Evolutionary conservation across 2,113 vertebrate genomes (phyloP).

Genomic region (Myocastor coypus): DNA sequence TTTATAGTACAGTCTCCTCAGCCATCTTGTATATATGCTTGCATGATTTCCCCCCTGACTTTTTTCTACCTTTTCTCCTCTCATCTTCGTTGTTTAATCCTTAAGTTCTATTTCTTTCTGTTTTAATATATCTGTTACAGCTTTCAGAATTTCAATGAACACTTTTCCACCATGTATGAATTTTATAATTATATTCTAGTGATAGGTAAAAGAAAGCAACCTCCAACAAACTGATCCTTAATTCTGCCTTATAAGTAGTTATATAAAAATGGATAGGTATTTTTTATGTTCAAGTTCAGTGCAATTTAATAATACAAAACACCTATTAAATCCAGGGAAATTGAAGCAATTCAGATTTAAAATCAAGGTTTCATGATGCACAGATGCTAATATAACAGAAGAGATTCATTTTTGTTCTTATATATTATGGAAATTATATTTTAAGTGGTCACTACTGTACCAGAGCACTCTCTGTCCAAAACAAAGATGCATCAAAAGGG

Average conservation of each 20-base stretch:
- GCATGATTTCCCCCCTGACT: no score
- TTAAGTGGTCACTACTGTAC: background rate
- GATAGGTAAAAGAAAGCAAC: background rate
- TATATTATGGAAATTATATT: background rate
- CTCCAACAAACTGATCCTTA: background rate
- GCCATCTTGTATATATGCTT: no score
- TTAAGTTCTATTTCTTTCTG: no score
- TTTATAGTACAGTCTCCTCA: no score
- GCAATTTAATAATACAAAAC: background rate
- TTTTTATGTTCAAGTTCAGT: background rate
- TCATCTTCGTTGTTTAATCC: no score
- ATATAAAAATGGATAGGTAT: background rate
- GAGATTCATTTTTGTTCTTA: background rate
- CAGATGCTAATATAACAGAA: background rate
- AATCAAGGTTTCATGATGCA: background rate
- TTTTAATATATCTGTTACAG: no score
- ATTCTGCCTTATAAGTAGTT: background rate
- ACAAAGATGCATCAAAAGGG: background rate
- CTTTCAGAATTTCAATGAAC: background rate
- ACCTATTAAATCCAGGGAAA: background rate
- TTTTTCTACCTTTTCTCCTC: no score
- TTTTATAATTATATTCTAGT: background rate
- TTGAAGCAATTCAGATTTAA: background rate
- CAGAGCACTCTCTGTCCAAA: background rate
- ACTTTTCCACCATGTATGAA: background rate